A percentile compares a stretch with the other conserved stretches of the same genome.
Evolutionary conservation across 2,888 invertebrate genomes (phyloP).

Genomic region (Pristionchus japonicus): DNA sequence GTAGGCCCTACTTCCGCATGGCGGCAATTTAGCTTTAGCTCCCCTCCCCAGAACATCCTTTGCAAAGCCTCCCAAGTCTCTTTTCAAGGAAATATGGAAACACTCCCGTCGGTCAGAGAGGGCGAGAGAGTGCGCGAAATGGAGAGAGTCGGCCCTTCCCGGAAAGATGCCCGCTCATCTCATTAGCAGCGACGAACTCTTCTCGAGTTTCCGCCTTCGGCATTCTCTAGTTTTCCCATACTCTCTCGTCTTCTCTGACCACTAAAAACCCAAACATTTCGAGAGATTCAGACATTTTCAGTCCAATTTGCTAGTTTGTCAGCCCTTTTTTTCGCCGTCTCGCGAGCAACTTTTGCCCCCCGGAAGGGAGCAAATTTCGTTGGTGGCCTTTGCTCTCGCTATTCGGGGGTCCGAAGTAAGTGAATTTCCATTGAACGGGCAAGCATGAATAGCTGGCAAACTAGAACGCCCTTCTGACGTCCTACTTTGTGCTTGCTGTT

Average conservation of each 20-base stretch:
- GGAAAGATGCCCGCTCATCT: conserved; percentile 1
- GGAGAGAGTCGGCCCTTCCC: too few species aligned
- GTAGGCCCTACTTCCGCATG: too few species aligned
- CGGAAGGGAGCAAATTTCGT: not conserved
- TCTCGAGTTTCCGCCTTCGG: not conserved
- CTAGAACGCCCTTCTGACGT: not conserved
- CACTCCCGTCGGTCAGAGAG: too few species aligned
- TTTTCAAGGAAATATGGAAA: too few species aligned
- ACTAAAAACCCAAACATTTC: not conserved
- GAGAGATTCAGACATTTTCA: not conserved
- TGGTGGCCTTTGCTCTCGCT: too few species aligned
- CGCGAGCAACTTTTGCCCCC: not conserved
- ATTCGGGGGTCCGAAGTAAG: not conserved
- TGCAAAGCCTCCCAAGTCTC: not conserved
- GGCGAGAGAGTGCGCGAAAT: too few species aligned
- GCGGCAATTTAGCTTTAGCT: too few species aligned
- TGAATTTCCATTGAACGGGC: not conserved
- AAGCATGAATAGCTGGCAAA: not conserved
- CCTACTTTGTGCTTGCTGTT: too few species aligned
- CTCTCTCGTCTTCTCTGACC: not conserved
- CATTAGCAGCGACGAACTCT: not conserved
- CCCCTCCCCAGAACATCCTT: not conserved
- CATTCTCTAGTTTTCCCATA: not conserved
- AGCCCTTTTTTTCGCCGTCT: not conserved
- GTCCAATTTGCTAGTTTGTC: not conserved